Base-by-base conservation (phyloP, 2,797 vertebrate species). In the Schizothorax lantsangensis region DNA sequence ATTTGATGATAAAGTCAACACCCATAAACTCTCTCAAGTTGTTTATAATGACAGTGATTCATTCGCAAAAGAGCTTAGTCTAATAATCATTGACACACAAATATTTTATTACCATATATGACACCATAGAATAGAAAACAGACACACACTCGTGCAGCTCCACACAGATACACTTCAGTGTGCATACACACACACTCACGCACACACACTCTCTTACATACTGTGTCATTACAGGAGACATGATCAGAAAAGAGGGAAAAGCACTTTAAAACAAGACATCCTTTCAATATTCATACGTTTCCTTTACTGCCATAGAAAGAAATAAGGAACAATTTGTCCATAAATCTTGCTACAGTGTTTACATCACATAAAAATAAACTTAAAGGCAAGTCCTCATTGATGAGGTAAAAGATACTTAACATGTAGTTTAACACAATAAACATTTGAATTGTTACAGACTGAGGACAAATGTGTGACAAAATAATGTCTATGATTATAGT, bases 71-170 rank as follows among this genome's bases (percentile, higher is more conserved):
- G 89, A 92, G 91, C 89, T 92, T 86, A 90, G 89, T 91, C 89
- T 92, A 89, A 88, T 88, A 80, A 90, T 91, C 88, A 92, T 91
- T 92, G 83, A 82, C 83, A 81, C 92, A 93, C 92, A 93, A 89
- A 90, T 79, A 90, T 88, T 89, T 90, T 91, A 89, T 90, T 89
- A 87, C 88, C 68, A 88, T 79, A 88, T 90, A 75, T 86, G 86
- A 90, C 90, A 88, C 87, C 82, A 87, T 45, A 69, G 89, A 87
- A 87, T 88, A 89, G 86, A 88, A 91, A 86, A 89, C 80, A 79
- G 38, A 87, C 81, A 69, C 84, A 77, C 74, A 88, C 79, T 79
- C 47, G 26, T 71, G 68, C 80, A 64, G 36, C 19, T 64, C 74
- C 84, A 38, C 88, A 87, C 87, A 84, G 45, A 66, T 85, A 89